phyloP scores from a whole-genome alignment of 2,888 invertebrate species.

The Cataglyphis rosenhaueri region DNA sequence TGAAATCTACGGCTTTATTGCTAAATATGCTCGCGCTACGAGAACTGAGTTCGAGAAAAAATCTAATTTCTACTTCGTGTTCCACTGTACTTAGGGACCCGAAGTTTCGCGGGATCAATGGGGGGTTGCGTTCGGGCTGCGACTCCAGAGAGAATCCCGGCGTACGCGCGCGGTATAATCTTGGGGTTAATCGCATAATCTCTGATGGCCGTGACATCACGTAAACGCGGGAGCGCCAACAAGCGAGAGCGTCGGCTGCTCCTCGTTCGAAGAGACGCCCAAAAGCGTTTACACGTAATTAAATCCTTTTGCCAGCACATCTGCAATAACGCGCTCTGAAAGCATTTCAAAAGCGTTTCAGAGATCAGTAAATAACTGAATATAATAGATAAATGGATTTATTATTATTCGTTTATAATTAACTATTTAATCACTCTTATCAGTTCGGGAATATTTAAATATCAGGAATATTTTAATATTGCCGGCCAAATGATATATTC shows the following conservation, averaged over 20 bases:
- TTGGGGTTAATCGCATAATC: conserved; percentile 44
- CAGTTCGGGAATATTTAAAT: no score
- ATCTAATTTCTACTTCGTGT: conserved; percentile 76
- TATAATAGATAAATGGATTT: background rate
- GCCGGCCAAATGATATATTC: background rate
- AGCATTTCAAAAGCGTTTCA: background rate
- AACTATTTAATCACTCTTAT: background rate
- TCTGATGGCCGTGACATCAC: conserved; percentile 40
- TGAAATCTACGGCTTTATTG: conserved; percentile 82
- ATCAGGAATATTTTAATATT: background rate
- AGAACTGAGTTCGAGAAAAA: conserved; percentile 57
- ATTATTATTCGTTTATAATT: conserved; percentile 32
- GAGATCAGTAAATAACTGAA: background rate
- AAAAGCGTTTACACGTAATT: conserved; percentile 41
- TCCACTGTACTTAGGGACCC: conserved; percentile 57
- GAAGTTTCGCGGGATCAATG: conserved; percentile 30
- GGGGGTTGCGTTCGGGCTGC: conserved; percentile 12
- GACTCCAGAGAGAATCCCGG: background rate
- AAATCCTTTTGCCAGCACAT: conserved; percentile 16
- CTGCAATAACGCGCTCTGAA: background rate
- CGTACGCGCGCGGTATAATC: conserved; percentile 23
- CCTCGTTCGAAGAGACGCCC: conserved; percentile 20
- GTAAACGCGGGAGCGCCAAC: conserved; percentile 31
- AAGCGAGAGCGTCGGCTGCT: background rate
- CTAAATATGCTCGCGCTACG: conserved; percentile 73